Evolutionary conservation across 2,113 vertebrate species (phyloP), one percentile per base, ranked within the genome.

Genomic region (Urocolius indicus): DNA sequence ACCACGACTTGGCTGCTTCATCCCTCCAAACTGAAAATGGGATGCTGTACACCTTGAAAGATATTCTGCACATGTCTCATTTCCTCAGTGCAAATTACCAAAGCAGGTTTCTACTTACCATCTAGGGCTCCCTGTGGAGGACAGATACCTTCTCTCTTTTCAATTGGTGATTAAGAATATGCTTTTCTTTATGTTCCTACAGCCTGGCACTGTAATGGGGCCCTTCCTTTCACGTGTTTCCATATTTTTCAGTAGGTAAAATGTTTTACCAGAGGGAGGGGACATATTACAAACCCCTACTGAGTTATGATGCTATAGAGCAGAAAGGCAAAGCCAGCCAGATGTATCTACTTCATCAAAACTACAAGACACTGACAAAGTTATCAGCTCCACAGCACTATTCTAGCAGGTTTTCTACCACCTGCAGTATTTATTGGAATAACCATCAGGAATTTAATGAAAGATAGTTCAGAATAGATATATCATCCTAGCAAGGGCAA

Each of bases 61-160:
- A 18, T 7, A 2, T 3, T 7, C 57, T 16, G 27, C 23, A 52
- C 29, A 23, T 16, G 34, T 2, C 57, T 72, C 1, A 0, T 32
- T 85, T 68, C 38, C 29, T 79, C 51, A 9, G n/a, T 21, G n/a
- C 32, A 63, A 46, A 57, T 46, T 52, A 14, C 38, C 66, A 20
- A 41, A 52, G 55, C 32, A 61, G 63, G 54, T 84, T 84, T 51
- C 19, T 14, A 29, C 30, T n/a, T 20, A 41, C 11, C 8, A 2
- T 16, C 52, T 4, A 10, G n/a, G 71, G 62, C 36, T 69, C 49
- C 27, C 68, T 49, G 45, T 4, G n/a, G 48, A 76, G 21, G 36
- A 41, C 38, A 41, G 38, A 61, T 0, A 58, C 34, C 21, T 20
- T 61, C 22, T 16, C 34, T 67, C 26, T 38, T 49, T 30, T 32